Percentiles rank a stretch among this genome's conserved stretches.
Evolutionary conservation across 1,140 invertebrate genomes (phyloP).

Genomic region (Periplaneta americana): DNA sequence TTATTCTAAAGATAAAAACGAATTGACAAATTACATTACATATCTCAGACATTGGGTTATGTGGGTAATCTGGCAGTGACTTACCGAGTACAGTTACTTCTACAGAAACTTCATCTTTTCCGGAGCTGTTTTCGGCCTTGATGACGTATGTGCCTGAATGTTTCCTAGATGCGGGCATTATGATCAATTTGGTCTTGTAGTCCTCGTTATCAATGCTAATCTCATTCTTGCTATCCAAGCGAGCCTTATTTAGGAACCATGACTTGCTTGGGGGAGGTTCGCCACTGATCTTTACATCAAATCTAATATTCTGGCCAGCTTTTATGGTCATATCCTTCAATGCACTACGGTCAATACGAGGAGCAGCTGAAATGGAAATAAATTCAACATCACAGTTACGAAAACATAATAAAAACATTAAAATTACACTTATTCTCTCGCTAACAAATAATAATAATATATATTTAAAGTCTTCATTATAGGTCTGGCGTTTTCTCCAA

Average conservation of each 20-base stretch:
- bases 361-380: slow-evolving; percentile 52
- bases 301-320: slow-evolving; percentile 75
- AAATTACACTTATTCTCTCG: too few species aligned
- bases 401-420: not conserved
- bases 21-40: too few species aligned
- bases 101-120: slow-evolving; percentile 86
- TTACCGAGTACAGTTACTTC: slow-evolving; percentile 73
- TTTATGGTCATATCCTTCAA: slow-evolving; percentile 82
- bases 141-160: slow-evolving; percentile 82
- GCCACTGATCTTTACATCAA: slow-evolving; percentile 85
- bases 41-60: too few species aligned
- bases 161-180: slow-evolving; percentile 64
- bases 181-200: slow-evolving; percentile 76
- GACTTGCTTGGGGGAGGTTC: slow-evolving; percentile 82
- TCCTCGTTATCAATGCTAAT: slow-evolving; percentile 79
- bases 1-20: too few species aligned
- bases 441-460: too few species aligned
- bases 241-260: slow-evolving; percentile 80
- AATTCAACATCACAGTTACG: not conserved
- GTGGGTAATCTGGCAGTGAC: not conserved
- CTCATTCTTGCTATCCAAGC: slow-evolving; percentile 56
- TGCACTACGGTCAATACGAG: slow-evolving; percentile 86
- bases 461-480: not conserved
- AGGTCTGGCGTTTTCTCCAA: too few species aligned
- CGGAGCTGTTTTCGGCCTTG: slow-evolving; percentile 87